Conservation (phyloP, 2,888 invertebrate species). For the Hypena proboscidalis region DNA sequence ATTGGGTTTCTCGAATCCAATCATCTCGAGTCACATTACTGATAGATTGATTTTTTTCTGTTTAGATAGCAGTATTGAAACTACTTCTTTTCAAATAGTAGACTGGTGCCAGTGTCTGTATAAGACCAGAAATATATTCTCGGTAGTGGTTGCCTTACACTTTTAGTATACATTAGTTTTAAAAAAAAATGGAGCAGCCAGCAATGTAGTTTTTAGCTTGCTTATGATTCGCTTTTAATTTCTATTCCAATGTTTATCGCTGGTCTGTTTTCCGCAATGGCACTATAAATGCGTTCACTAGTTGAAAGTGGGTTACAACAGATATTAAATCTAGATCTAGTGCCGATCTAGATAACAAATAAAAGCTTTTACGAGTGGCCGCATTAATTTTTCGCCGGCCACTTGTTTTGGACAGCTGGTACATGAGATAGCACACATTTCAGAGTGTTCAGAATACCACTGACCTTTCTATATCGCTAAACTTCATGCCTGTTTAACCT, state of each 20-base stretch:
- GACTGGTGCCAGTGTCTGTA: no score
- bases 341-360: constrained; percentile 41
- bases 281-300: constrained; percentile 21
- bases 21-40: constrained; percentile 30
- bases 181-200: no score
- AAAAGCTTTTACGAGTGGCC: constrained; percentile 47
- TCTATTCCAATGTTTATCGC: no score
- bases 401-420: constrained; percentile 46
- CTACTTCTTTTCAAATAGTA: no score
- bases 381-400: constrained; percentile 48
- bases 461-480: constrained; percentile 35
- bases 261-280: no score
- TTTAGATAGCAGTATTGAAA: no score
- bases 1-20: constrained; percentile 33
- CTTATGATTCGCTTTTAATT: no score
- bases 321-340: constrained; percentile 36
- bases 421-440: constrained; percentile 43
- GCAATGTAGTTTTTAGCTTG: no score
- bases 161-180: no score
- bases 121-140: no score
- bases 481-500: constrained; percentile 28
- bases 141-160: no score
- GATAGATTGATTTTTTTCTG: constrained; percentile 18
- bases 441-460: constrained; percentile 28
- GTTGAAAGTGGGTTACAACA: constrained; percentile 16